Percentiles rank a stretch among this genome's conserved stretches.
Evolutionary conservation across 1,140 invertebrate species (phyloP).

Genomic region (Pantala flavescens): DNA sequence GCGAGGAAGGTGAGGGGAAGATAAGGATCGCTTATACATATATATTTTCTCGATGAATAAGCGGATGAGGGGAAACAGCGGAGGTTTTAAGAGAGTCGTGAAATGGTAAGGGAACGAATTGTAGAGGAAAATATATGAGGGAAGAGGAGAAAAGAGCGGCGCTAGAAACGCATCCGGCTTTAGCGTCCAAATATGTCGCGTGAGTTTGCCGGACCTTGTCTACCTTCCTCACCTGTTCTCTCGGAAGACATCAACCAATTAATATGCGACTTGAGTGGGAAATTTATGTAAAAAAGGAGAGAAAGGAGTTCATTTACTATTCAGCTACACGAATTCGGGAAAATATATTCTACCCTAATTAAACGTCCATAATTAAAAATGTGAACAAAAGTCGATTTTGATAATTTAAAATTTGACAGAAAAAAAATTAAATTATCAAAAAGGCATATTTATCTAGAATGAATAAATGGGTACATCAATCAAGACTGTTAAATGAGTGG

Average conservation of each 20-base stretch:
- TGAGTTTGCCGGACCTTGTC: background rate
- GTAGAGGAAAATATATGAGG: background rate
- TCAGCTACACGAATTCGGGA: no score
- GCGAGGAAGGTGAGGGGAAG: background rate
- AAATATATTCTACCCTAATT: no score
- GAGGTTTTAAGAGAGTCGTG: background rate
- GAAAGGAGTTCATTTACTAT: background rate
- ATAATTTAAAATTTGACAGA: no score
- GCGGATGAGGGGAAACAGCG: background rate
- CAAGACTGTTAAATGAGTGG: no score
- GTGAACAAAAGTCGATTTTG: no score
- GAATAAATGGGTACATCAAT: no score
- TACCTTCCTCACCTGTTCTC: background rate
- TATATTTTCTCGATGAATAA: background rate
- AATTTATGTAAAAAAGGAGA: background rate
- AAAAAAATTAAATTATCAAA: no score
- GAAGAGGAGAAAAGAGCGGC: background rate
- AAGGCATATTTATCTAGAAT: no score
- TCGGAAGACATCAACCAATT: background rate
- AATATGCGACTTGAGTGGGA: background rate
- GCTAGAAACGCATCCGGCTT: background rate
- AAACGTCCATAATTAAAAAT: no score
- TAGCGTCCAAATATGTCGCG: background rate
- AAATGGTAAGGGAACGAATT: background rate
- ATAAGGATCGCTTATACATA: background rate